Evolutionary conservation across 2,113 vertebrate genomes (phyloP).

Genomic region (Anthoscopus minutus): DNA sequence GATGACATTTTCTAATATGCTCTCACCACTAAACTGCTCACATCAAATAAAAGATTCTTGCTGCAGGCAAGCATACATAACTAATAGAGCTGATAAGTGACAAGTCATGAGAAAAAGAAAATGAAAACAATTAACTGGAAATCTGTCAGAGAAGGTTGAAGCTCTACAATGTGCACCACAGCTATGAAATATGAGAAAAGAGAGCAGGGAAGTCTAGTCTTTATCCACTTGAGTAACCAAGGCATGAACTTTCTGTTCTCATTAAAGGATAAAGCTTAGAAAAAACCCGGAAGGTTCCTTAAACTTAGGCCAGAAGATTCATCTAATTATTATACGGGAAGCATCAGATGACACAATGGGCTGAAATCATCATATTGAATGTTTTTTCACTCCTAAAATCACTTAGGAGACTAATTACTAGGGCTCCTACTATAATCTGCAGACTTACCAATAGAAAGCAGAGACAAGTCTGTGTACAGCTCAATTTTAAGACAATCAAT

Average conservation of each 20-base stretch:
- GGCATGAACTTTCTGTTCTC: background rate
- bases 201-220: background rate
- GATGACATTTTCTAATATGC: background rate
- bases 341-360: background rate
- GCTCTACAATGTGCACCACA: background rate
- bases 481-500: background rate
- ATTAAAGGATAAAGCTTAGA: background rate
- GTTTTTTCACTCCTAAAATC: background rate
- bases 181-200: background rate
- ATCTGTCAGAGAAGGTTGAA: slow-evolving; percentile 5
- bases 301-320: background rate
- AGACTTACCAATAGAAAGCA: background rate
- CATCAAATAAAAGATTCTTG: background rate
- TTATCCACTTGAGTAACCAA: background rate
- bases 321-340: background rate
- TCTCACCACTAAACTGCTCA: background rate
- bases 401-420: background rate
- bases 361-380: background rate
- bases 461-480: background rate
- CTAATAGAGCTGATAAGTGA: background rate
- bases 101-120: slow-evolving; percentile 2
- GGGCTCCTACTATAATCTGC: background rate
- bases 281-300: background rate
- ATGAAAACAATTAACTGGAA: slow-evolving; percentile 20
- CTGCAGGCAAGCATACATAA: background rate